phyloP scores from a whole-genome alignment of 2,113 vertebrate genomes.

The Saccopteryx bilineata region DNA sequence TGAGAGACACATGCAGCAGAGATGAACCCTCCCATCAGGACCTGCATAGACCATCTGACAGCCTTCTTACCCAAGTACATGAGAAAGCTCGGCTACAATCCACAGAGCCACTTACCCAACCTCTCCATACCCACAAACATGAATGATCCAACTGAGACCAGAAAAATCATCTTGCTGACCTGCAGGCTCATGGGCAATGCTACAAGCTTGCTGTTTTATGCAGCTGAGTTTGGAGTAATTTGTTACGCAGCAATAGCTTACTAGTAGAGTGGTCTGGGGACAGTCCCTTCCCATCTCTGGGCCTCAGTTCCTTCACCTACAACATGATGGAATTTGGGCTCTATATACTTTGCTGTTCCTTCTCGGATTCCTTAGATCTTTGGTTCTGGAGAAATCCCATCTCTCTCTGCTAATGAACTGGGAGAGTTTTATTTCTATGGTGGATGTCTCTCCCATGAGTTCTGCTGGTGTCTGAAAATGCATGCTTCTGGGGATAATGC shows the following conservation, averaged over 20 bases:
- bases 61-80: rapidly evolving
- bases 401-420: neutral
- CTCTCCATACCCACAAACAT: neutral
- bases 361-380: neutral
- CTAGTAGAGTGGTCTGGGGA: neutral
- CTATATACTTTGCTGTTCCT: neutral
- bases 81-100: neutral
- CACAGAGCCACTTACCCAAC: neutral
- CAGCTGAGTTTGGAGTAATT: neutral
- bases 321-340: neutral
- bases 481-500: neutral
- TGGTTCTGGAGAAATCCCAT: neutral
- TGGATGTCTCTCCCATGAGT: neutral
- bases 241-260: neutral
- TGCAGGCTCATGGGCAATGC: neutral
- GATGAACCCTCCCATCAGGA: neutral
- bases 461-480: neutral
- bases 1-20: rapidly evolving
- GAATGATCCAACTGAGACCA: neutral
- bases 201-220: neutral
- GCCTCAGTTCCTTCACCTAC: neutral
- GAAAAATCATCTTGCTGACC: neutral
- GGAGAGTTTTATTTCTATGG: neutral
- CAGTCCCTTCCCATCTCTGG: neutral
- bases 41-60: neutral